A percentile compares a stretch with the other conserved stretches of the same genome.
phyloP scores from a whole-genome alignment of 2,113 vertebrate genomes.

The Zosterops japonicus region DNA sequence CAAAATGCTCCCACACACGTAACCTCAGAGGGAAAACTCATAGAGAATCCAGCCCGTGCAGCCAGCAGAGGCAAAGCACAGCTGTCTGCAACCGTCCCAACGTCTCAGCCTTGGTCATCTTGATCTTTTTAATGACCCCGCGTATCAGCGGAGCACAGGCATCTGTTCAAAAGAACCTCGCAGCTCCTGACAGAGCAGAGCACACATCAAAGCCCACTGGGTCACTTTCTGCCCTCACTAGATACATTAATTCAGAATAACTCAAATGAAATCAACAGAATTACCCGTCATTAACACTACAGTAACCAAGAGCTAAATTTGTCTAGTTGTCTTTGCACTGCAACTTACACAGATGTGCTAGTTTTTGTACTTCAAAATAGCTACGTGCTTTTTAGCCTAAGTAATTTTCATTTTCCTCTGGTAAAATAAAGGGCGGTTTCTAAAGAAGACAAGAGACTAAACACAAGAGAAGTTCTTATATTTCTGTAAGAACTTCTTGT shows the following conservation, averaged over 20 bases:
- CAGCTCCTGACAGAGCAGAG: constrained; percentile 60
- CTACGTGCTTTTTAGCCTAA: neutral
- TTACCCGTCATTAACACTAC: constrained; percentile 1
- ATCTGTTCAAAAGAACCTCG: constrained; percentile 61
- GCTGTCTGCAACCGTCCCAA: constrained; percentile 37
- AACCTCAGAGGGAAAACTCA: constrained; percentile 12
- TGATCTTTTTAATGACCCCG: constrained; percentile 62
- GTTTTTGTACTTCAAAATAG: neutral
- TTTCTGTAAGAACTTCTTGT: neutral
- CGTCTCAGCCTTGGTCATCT: constrained; percentile 58
- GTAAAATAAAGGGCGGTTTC: neutral
- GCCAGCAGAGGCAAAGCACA: neutral
- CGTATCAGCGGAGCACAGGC: constrained; percentile 29
- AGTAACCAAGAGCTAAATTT: neutral
- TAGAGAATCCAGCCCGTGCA: neutral
- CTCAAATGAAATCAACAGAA: constrained; percentile 37
- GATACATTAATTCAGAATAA: constrained; percentile 28
- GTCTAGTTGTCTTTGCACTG: neutral
- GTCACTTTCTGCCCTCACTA: constrained; percentile 29
- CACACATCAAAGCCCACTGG: constrained; percentile 50
- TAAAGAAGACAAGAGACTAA: neutral
- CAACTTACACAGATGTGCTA: neutral
- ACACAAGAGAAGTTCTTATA: neutral
- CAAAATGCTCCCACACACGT: constrained; percentile 8
- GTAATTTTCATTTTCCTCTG: neutral